Conservation (phyloP, 2,888 invertebrate genomes). For the Mimumesa dahlbomi region DNA sequence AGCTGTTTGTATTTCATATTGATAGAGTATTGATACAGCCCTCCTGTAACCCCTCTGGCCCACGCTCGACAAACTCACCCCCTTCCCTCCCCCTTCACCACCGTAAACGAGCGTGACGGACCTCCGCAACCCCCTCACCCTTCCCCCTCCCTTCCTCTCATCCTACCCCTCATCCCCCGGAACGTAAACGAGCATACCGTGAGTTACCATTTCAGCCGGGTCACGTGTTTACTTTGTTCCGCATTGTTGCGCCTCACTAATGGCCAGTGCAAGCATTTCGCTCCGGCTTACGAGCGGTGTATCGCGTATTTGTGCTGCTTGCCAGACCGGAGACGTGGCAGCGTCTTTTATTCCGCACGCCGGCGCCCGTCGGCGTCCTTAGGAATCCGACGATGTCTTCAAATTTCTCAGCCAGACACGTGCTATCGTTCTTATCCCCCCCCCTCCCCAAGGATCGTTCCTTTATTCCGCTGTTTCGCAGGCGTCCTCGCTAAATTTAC, state of each 20-base stretch:
- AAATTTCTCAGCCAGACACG: too few relatives aligned
- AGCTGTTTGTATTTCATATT: constrained; percentile 79
- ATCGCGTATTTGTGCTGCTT: too few relatives aligned
- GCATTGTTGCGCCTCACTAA: constrained; percentile 76
- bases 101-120: constrained; percentile 54
- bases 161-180: too few relatives aligned
- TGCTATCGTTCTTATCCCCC: too few relatives aligned
- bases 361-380: too few relatives aligned
- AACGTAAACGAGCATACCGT: constrained; percentile 57
- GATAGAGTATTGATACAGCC: constrained; percentile 79
- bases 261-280: constrained; percentile 68
- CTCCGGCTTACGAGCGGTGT: constrained; percentile 35
- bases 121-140: constrained; percentile 31
- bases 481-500: too few relatives aligned
- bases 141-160: too few relatives aligned
- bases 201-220: constrained; percentile 63
- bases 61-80: constrained; percentile 34
- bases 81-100: constrained; percentile 19
- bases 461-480: too few relatives aligned
- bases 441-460: too few relatives aligned
- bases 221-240: constrained; percentile 76
- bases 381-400: too few relatives aligned
- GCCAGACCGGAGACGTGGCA: too few relatives aligned
- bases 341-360: too few relatives aligned
- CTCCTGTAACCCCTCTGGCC: constrained; percentile 46